Conservation (phyloP, 2,113 vertebrate genomes). For the Corythoichthys intestinalis region DNA sequence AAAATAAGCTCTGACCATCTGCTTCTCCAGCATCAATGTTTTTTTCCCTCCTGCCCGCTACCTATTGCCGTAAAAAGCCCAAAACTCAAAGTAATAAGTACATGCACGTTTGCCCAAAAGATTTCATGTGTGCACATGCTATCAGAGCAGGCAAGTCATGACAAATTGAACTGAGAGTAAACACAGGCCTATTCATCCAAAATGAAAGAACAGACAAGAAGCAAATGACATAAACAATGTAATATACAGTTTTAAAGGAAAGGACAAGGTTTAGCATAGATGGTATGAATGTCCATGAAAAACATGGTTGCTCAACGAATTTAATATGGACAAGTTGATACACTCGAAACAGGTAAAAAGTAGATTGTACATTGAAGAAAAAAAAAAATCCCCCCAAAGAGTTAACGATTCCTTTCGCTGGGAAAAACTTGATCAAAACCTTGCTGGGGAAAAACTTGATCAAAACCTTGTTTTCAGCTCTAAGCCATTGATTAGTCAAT, state of each 20-base stretch:
- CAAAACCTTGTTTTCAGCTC: not conserved
- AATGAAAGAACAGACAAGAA: not conserved
- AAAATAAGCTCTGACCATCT: slow-evolving; percentile 43
- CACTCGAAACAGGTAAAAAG: too few species aligned
- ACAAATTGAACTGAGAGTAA: not conserved
- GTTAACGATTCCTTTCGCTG: too few species aligned
- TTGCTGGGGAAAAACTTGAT: too few species aligned
- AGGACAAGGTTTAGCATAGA: too few species aligned
- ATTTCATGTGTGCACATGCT: not conserved
- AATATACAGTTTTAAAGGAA: not conserved
- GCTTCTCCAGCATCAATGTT: slow-evolving; percentile 28
- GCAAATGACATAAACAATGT: not conserved
- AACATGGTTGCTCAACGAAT: too few species aligned
- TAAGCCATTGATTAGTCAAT: not conserved
- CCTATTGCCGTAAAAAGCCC: slow-evolving; percentile 38
- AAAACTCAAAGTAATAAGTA: slow-evolving; percentile 73
- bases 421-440: too few species aligned
- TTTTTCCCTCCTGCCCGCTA: slow-evolving; percentile 35
- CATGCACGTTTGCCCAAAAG: slow-evolving; percentile 24
- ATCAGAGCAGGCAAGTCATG: not conserved
- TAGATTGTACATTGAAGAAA: too few species aligned
- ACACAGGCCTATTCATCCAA: not conserved
- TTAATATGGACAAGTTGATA: too few species aligned
- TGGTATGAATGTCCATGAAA: too few species aligned
- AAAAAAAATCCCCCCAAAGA: too few species aligned